phyloP scores from a whole-genome alignment of 1,140 invertebrate genomes.

The Matsumurasca onukii region DNA sequence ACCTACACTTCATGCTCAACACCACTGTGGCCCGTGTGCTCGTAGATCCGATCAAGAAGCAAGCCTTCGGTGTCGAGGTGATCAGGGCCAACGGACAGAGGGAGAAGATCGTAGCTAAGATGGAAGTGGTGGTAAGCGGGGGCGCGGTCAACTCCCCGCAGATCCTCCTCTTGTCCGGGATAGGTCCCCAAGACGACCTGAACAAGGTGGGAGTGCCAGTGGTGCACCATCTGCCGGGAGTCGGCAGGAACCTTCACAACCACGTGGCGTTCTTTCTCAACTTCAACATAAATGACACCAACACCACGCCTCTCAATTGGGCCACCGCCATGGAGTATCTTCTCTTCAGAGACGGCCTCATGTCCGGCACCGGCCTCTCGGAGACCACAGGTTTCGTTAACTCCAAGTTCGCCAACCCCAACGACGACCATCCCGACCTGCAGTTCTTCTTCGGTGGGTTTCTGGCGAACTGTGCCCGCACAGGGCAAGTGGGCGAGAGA shows the following conservation, averaged over 20 bases:
- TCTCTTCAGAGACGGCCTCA: constrained; percentile 77
- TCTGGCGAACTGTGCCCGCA: constrained; percentile 76
- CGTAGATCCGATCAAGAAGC: constrained; percentile 65
- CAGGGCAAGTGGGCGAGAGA: constrained; percentile 78
- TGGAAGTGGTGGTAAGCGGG: constrained; percentile 66
- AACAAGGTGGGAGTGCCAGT: constrained; percentile 60
- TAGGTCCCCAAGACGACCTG: constrained; percentile 75
- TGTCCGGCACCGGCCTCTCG: constrained; percentile 81
- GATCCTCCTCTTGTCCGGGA: constrained; percentile 78
- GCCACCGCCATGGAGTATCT: constrained; percentile 85
- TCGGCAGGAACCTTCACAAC: constrained; percentile 87
- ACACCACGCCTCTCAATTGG: constrained; percentile 80
- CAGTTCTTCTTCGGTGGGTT: constrained; percentile 86
- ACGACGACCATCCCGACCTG: constrained; percentile 77
- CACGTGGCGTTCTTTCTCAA: constrained; percentile 77
- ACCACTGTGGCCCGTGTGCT: constrained; percentile 70
- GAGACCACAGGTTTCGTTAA: constrained; percentile 82
- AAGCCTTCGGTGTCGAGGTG: constrained; percentile 68
- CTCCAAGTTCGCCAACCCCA: constrained; percentile 72
- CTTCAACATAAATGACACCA: constrained; percentile 80
- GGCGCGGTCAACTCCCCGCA: constrained; percentile 80
- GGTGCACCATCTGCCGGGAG: constrained; percentile 75
- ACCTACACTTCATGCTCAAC: constrained; percentile 77
- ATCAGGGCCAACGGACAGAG: constrained; percentile 57
- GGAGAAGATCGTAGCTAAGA: constrained; percentile 57